Evolutionary conservation across 1,140 invertebrate genomes (phyloP), one percentile per base, ranked within the genome.

Genomic region (Marisa cornuarietis): DNA sequence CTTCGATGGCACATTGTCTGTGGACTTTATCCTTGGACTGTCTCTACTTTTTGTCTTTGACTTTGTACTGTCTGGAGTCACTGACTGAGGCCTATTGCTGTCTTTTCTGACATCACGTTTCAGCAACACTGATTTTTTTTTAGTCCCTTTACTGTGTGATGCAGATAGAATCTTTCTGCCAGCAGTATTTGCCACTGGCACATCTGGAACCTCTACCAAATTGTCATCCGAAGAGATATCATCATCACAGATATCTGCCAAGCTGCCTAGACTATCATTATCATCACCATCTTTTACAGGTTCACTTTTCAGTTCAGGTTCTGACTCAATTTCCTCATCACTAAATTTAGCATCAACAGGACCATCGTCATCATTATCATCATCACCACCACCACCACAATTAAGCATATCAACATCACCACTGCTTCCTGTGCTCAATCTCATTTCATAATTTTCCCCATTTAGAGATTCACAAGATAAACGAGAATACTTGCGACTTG

Each of bases 351-450:
- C 79, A n/a, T 72, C 65, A 10, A 76, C 80, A 79, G 62, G 69
- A 14, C 79, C 76, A 65, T 79, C 80, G 62, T 79, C 73, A 20
- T 83, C 81, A 61, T 77, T 74, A 31, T 79, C 81, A 63, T 79
- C 80, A 54, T 84, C 84, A 82, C 81, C 83, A 65, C 84, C 80
- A 54, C 83, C 84, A 82, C 81, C 83, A 65, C 84, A 78, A 76
- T 81, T 88, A 78, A 85, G 85, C 31, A 79, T 69, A 68, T 77
- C 78, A 79, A 80, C 75, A 51, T 81, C 82, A 68, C 66, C 52
- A 66, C 80, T 72, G 71, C 52, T 31, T n/a, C 81, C 78, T 71
- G 26, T 66, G n/a, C 79, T 76, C 58, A 76, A 20, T 20, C 24
- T 62, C 61, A 65, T 62, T 42, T 71, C 68, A 26, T 66, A 61